Base-by-base conservation (phyloP, 2,113 vertebrate genomes). In the Zapornia atra region DNA sequence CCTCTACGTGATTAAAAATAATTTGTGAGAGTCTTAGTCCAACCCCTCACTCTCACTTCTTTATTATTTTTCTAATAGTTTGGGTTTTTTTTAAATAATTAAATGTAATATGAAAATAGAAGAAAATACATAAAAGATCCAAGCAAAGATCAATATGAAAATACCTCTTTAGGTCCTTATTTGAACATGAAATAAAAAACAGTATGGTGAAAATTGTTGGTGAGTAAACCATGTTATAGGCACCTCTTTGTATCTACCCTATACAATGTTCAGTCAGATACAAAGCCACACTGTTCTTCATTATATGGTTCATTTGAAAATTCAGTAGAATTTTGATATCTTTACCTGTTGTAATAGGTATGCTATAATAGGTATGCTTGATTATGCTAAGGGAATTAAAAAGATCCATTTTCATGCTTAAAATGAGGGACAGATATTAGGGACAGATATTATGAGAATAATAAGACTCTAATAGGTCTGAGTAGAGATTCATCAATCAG, bases 271-370 rank as follows among this genome's bases (percentile, higher is more conserved):
- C 80, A 15, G 2, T 76, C 15, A 46, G 34, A 56, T 60, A 54
- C 31, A 68, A 51, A 46, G 11, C 21, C 2, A 57, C 2, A 17
- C 1, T 31, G 1, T 29, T 79, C 15, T 31, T 68, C 40, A 34
- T 33, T 0, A 18, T 11, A 42, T 17, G 1, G 4, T 31, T 68
- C 2, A 59, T 71, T 15, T 50, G 1, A 60, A 72, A 76, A 46
- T 40, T 42, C 25, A 28, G 28, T 8, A 50, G 12, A 59, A 50
- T 25, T 31, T 72, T 72, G 2, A 46, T 68, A 15, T 40, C 4
- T 50, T 91, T 46, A 65, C 8, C 6, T 65, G 2, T 44, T 56
- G 9, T 44, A 54, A 50, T 60, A 59, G 6, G 3, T 34, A 34
- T n/a, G n/a, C n/a, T n/a, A n/a, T n/a, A n/a, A n/a, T n/a, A n/a